Percentiles rank a stretch among this genome's conserved stretches.
Conservation (phyloP, 2,888 invertebrate genomes). For the Diplolepis rosae region DNA sequence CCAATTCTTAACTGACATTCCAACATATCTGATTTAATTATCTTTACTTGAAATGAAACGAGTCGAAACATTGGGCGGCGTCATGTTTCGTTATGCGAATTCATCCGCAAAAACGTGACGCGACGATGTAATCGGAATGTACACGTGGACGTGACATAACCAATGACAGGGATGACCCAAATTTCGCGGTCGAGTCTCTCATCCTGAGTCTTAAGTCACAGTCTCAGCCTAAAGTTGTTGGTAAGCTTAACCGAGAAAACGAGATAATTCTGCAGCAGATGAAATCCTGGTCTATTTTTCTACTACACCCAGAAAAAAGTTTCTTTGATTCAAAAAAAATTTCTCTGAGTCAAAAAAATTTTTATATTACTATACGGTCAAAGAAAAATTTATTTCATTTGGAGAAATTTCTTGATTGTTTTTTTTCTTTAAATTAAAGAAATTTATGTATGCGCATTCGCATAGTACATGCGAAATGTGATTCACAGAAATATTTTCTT, state of each 20-base stretch:
- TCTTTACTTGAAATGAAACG: conserved; percentile 15
- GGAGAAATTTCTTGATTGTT: too few relatives aligned
- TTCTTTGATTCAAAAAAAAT: too few relatives aligned
- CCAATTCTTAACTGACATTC: conserved; percentile 4
- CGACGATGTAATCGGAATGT: conserved; percentile 32
- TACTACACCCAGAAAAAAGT: too few relatives aligned
- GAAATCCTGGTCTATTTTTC: neutral
- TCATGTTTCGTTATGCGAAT: conserved; percentile 36
- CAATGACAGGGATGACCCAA: conserved; percentile 36
- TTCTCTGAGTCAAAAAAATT: too few relatives aligned
- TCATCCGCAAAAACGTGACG: conserved; percentile 37
- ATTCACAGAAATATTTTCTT: too few relatives aligned
- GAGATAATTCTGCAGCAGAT: neutral
- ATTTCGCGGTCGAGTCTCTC: conserved; percentile 24
- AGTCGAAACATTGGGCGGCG: conserved; percentile 17
- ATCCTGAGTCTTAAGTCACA: neutral
- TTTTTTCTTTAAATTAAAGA: too few relatives aligned
- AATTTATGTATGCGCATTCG: too few relatives aligned
- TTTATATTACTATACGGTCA: too few relatives aligned
- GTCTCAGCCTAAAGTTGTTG: neutral
- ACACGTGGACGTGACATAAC: conserved; percentile 34
- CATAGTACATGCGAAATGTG: too few relatives aligned
- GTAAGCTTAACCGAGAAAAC: neutral
- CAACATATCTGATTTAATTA: conserved; percentile 8
- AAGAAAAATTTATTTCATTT: too few relatives aligned